Base-by-base conservation (phyloP, 1,140 invertebrate species). In the Aradophagus sp. region DNA sequence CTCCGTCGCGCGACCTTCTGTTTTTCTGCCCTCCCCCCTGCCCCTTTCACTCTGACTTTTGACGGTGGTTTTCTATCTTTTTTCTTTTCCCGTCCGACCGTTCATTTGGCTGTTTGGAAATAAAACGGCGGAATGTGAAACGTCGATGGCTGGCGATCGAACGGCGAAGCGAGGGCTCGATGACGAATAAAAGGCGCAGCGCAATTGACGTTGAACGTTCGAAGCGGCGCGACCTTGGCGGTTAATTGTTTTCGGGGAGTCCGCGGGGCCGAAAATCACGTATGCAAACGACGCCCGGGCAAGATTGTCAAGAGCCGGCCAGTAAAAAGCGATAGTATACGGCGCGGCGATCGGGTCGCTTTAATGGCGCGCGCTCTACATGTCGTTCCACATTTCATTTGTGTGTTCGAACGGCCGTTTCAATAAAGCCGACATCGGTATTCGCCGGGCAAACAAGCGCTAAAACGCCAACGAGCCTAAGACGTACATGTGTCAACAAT, bases 341-440 rank as follows among this genome's bases (percentile, higher is more conserved):
- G 52, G 19, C 35, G 44, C 56, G 12, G 8, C 50, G 42, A 48
- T 35, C 36, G 23, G 27, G 41, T 10, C 16, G 50, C 23, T 58
- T 66, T 72, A 66, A 72, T 66, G 62, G 34, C 55, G 27, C n/a
- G 23, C 69, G 69, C 56, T 63, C 62, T 67, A 67, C 62, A 73
- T 67, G 69, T 62, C 69, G 50, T 73, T 73, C 56, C 70, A 63
- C 70, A 59, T 68, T 73, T n/a, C n/a, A n/a, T n/a, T n/a, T n/a
- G n/a, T 68, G 63, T 59, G 58, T 59, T 56, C 38, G 52, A 63
- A 73, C 36, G 65, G 53, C 47, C 41, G 55, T 73, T 62, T 62
- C 58, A 59, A 65, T 68, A 65, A 63, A 65, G 59, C 59, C 58
- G 59, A 65, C 59, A 73, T 56, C 39, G 62, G 27, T 17, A n/a